Evolutionary conservation across 2,888 invertebrate species (phyloP).

Genomic region (Coecobrya sp.): DNA sequence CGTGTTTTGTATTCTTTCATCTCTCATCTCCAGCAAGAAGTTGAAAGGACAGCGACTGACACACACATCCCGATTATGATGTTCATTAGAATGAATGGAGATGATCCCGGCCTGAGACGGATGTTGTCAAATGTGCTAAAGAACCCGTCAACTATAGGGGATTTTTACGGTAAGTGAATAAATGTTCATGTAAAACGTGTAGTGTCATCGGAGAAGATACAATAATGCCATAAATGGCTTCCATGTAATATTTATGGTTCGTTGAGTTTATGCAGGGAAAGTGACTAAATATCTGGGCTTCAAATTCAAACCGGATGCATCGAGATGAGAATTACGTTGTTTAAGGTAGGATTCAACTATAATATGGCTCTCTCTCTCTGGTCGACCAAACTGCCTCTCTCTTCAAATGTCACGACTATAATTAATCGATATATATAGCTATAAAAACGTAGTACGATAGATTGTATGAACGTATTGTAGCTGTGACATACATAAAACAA

Average conservation of each 20-base stretch:
- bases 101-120: slow-evolving; percentile 4
- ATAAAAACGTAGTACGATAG: not conserved
- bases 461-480: not conserved
- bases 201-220: not conserved
- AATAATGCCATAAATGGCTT: not conserved
- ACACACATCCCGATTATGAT: not conserved
- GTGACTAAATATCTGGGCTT: slow-evolving; percentile 51
- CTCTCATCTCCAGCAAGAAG: slow-evolving; percentile 2
- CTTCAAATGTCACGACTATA: slow-evolving; percentile 23
- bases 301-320: slow-evolving; percentile 34
- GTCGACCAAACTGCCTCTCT: slow-evolving; percentile 45
- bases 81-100: slow-evolving; percentile 12
- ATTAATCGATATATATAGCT: not conserved
- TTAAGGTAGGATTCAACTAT: not conserved
- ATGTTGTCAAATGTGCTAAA: not conserved
- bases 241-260: not conserved
- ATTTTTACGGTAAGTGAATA: slow-evolving; percentile 47
- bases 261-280: slow-evolving; percentile 30
- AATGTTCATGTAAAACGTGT: not conserved
- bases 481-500: slow-evolving; percentile 9
- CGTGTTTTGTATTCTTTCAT: not conserved
- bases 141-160: slow-evolving; percentile 17
- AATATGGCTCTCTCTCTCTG: not conserved
- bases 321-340: not conserved
- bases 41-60: slow-evolving; percentile 24